phyloP scores from a whole-genome alignment of 2,113 vertebrate species.

The Scomber colias region DNA sequence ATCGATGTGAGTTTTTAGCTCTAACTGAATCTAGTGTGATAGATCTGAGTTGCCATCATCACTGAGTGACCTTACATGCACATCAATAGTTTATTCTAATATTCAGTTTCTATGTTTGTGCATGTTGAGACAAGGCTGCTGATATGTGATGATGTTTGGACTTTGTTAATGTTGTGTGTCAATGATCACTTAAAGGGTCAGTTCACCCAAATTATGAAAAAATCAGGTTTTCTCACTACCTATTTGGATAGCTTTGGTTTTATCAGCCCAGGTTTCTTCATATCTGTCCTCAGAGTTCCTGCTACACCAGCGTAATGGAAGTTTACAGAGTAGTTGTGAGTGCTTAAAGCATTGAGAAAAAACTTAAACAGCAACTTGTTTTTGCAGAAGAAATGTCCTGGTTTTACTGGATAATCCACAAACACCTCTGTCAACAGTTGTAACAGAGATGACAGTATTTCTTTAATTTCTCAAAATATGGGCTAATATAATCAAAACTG shows the following conservation, averaged over 20 bases:
- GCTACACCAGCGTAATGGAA: background rate
- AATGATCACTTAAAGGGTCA: background rate
- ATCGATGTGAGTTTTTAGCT: constrained; percentile 30
- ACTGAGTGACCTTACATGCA: constrained; percentile 10
- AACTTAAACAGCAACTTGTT: background rate
- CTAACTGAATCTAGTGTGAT: constrained; percentile 26
- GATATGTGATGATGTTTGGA: background rate
- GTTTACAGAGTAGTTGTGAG: too few relatives aligned
- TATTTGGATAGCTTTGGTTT: background rate
- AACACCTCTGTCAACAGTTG: background rate
- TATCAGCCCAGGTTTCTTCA: background rate
- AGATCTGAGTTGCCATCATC: background rate
- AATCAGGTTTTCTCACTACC: background rate
- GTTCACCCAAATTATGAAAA: background rate
- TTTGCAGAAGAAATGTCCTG: background rate
- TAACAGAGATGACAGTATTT: background rate
- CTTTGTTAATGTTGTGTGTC: background rate
- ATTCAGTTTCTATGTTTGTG: constrained; percentile 37
- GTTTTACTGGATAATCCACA: background rate
- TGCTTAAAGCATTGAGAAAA: background rate
- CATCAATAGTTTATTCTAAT: constrained; percentile 10
- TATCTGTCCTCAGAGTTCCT: background rate
- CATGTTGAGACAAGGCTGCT: constrained; percentile 34
- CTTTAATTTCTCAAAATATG: background rate
- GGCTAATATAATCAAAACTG: background rate